Evolutionary conservation across 2,888 invertebrate genomes (phyloP).

Genomic region (Epicampocera succincta): DNA sequence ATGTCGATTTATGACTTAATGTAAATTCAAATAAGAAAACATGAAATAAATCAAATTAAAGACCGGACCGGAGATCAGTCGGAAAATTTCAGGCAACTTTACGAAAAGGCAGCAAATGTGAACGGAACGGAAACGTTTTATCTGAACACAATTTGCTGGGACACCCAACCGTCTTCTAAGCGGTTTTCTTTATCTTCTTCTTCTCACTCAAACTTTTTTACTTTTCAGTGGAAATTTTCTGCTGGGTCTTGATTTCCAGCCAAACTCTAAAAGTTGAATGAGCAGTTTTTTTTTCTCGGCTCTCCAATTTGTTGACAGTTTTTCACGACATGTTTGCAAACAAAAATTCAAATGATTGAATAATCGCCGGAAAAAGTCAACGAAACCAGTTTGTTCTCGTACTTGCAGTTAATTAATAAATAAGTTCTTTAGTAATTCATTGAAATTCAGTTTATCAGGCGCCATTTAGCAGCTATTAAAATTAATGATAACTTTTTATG

Average conservation of each 20-base stretch:
- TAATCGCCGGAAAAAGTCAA: slow-evolving; percentile 5
- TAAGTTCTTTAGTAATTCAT: slow-evolving; percentile 55
- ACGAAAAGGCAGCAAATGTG: too few species aligned
- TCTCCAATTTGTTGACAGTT: slow-evolving; percentile 48
- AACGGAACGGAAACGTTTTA: too few species aligned
- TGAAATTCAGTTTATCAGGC: slow-evolving; percentile 45
- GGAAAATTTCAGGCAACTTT: slow-evolving; percentile 3
- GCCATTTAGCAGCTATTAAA: slow-evolving; percentile 37
- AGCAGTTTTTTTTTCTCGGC: slow-evolving; percentile 55
- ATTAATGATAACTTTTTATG: not conserved
- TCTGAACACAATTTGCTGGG: too few species aligned
- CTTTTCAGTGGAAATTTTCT: slow-evolving; percentile 1
- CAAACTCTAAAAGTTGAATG: slow-evolving; percentile 22
- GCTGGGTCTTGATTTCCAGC: slow-evolving; percentile 6
- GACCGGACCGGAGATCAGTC: not conserved
- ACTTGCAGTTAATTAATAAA: slow-evolving; percentile 26
- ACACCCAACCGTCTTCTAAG: too few species aligned
- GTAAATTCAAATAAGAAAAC: slow-evolving; percentile 10
- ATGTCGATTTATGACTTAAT: slow-evolving; percentile 14
- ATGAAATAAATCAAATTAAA: slow-evolving; percentile 12
- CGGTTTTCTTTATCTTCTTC: too few species aligned
- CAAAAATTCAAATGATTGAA: slow-evolving; percentile 40
- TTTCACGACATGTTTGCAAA: slow-evolving; percentile 21
- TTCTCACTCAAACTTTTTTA: too few species aligned
- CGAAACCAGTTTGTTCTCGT: slow-evolving; percentile 22